A percentile compares a stretch with the other conserved stretches of the same genome.
Evolutionary conservation across 2,797 vertebrate species (phyloP).

Genomic region (Darevskia nairensis): DNA sequence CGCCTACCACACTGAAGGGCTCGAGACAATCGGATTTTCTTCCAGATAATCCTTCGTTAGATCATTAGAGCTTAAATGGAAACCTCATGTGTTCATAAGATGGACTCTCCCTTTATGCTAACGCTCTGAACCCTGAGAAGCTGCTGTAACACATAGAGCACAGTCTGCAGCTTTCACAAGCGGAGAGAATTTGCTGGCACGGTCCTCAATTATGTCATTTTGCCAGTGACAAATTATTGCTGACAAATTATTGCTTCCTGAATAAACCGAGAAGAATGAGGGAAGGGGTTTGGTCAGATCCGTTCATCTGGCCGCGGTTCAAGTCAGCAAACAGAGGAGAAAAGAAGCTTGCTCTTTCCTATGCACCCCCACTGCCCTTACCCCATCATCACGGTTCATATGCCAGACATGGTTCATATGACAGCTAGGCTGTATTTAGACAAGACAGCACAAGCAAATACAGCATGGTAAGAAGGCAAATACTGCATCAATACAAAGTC

Average conservation of each 20-base stretch:
- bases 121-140: conserved; percentile 30
- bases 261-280: conserved; percentile 24
- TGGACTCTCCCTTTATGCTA: conserved; percentile 34
- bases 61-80: conserved; percentile 26
- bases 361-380: background rate
- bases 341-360: background rate
- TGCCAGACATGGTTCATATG: background rate
- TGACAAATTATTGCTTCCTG: conserved; percentile 32
- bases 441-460: background rate
- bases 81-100: conserved; percentile 13
- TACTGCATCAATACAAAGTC: background rate
- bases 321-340: background rate
- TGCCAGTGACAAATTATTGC: background rate
- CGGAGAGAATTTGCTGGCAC: background rate
- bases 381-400: background rate
- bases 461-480: background rate
- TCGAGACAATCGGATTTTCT: conserved; percentile 24
- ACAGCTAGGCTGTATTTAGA: background rate
- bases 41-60: conserved; percentile 33
- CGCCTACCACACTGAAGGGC: conserved; percentile 11
- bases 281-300: background rate
- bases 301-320: background rate
- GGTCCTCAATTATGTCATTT: conserved; percentile 17
- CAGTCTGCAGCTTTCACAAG: conserved; percentile 1
- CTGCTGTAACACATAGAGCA: background rate